Percentiles rank a stretch among this genome's conserved stretches.
These are phyloP conservation scores for Lasioglossum oenotherae DNA, from an alignment of 2,888 invertebrate genomes.

Conservation along the genomic window DNA sequence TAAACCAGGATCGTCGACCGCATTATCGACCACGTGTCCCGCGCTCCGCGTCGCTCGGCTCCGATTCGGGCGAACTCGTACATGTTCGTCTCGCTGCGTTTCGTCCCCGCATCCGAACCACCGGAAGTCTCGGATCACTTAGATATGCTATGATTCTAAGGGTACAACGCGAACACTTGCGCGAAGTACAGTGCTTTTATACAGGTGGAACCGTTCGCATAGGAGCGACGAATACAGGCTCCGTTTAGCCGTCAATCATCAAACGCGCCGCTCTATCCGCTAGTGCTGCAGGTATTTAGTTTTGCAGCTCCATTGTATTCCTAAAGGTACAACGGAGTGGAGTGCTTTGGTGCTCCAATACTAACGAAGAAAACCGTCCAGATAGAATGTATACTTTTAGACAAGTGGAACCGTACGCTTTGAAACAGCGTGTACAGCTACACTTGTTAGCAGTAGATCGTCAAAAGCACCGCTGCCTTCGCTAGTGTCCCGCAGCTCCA, in stretches of 20 bases:
- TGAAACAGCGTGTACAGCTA: not conserved
- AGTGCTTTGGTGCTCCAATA: not conserved
- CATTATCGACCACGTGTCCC: not conserved
- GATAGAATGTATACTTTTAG: not conserved
- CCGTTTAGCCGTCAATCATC: too few species aligned
- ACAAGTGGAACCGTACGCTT: not conserved
- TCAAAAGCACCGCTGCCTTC: too few species aligned
- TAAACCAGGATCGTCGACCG: not conserved
- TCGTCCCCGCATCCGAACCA: not conserved
- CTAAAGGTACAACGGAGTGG: too few species aligned
- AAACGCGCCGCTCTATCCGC: too few species aligned
- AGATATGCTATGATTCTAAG: not conserved
- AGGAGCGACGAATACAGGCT: too few species aligned
- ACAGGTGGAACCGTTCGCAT: too few species aligned
- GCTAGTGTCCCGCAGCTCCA: not conserved
- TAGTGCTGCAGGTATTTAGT: too few species aligned
- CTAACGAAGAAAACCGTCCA: not conserved
- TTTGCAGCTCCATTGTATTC: not conserved
- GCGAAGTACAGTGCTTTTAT: too few species aligned
- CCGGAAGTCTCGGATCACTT: not conserved
- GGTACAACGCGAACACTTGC: too few species aligned
- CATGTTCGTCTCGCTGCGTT: not conserved
- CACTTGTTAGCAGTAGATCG: not conserved
- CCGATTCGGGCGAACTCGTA: not conserved
- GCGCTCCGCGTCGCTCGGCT: not conserved